Percentiles rank a stretch among this genome's conserved stretches.
Evolutionary conservation across 2,113 vertebrate species (phyloP).

Genomic region (Proterorhinus semilunaris): DNA sequence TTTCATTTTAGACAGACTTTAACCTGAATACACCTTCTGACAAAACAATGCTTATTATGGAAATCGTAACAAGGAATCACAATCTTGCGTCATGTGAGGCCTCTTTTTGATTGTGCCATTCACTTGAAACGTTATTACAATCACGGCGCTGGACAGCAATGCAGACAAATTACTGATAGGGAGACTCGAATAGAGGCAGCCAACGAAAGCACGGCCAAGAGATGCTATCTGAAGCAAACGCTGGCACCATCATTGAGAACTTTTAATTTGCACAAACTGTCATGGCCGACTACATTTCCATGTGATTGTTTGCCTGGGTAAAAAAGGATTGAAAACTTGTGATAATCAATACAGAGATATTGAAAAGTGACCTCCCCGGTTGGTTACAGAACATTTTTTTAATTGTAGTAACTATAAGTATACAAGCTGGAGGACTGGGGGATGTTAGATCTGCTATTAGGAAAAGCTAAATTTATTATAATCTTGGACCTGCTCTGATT

Average conservation of each 20-base stretch:
- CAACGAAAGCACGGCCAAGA: constrained; percentile 43
- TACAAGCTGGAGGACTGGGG: too few species aligned
- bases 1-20: too few species aligned
- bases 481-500: too few species aligned
- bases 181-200: constrained; percentile 42
- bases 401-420: constrained; percentile 8
- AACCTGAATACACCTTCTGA: too few species aligned
- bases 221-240: constrained; percentile 47
- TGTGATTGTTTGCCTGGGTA: constrained; percentile 59
- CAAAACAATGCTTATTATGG: neutral
- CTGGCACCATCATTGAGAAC: constrained; percentile 51
- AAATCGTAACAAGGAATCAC: constrained; percentile 21
- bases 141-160: constrained; percentile 53
- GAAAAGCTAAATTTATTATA: too few species aligned
- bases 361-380: constrained; percentile 35
- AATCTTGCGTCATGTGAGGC: constrained; percentile 53
- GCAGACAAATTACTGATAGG: constrained; percentile 65
- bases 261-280: constrained; percentile 69
- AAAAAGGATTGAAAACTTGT: constrained; percentile 42
- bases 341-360: constrained; percentile 36
- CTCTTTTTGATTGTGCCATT: constrained; percentile 64
- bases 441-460: too few species aligned
- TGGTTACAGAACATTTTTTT: constrained; percentile 43
- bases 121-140: constrained; percentile 66
- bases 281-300: constrained; percentile 44